Percentiles rank a stretch among this genome's conserved stretches.
These are phyloP conservation scores for Protomyctophum bolini DNA, from an alignment of 2,113 vertebrate species.

Conservation along the genomic window DNA sequence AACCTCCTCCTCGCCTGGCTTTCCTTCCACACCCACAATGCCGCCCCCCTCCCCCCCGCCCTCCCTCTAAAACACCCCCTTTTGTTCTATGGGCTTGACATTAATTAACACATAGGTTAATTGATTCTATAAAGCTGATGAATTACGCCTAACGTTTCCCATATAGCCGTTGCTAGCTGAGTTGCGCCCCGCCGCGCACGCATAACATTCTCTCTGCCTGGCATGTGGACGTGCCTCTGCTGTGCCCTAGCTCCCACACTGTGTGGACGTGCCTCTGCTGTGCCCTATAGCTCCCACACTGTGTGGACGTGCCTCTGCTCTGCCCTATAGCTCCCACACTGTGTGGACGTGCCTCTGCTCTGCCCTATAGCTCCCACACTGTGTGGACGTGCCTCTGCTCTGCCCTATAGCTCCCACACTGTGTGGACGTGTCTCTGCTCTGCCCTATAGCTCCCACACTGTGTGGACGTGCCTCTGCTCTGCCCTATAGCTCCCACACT, in stretches of 20 bases:
- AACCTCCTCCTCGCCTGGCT: conserved; percentile 68
- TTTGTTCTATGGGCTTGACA: conserved; percentile 90
- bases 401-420: conserved; percentile 48
- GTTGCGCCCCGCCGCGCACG: conserved; percentile 32
- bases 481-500: conserved; percentile 48
- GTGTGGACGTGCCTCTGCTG: conserved; percentile 62
- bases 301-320: conserved; percentile 62
- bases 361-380: conserved; percentile 48
- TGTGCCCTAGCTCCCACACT: conserved; percentile 50
- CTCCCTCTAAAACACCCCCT: conserved; percentile 75
- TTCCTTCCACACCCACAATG: conserved; percentile 65
- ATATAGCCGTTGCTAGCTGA: conserved; percentile 70
- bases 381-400: conserved; percentile 62
- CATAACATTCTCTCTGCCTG: conserved; percentile 41
- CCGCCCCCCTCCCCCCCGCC: conserved; percentile 63
- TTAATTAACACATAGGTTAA: conserved; percentile 98
- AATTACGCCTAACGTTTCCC: conserved; percentile 87
- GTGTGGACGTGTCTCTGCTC: conserved; percentile 62
- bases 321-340: conserved; percentile 48
- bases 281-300: conserved; percentile 48
- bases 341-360: conserved; percentile 62
- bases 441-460: conserved; percentile 48
- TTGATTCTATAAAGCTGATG: conserved; percentile 93
- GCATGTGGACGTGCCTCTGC: conserved; percentile 61
- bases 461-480: conserved; percentile 62